Base-by-base conservation (phyloP, 2,113 vertebrate species). In the Chrysochloris asiatica region DNA sequence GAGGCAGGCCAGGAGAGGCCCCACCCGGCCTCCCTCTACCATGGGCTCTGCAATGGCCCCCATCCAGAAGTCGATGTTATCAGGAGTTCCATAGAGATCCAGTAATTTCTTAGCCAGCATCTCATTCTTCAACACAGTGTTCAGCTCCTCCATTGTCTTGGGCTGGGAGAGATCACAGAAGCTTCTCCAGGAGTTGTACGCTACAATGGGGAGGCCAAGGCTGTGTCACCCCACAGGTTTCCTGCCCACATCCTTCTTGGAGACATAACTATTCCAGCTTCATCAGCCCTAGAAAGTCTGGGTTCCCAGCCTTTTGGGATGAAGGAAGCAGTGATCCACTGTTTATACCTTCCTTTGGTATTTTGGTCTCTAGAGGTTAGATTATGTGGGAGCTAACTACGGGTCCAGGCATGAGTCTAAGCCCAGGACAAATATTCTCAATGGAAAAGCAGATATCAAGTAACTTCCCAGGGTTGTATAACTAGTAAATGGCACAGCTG, bases 1-100 rank as follows among this genome's bases (percentile, higher is more conserved):
- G 86, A 99, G 97, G 79, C 98, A 99, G 88, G 98, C 96, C 71
- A 99, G 95, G 28, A 99, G 98, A 94, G 98, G 96, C 0, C 99
- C 99, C 12, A 98, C 98, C 0, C 98, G 96, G 22, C 98, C 98
- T 3, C 97, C 97, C 0, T 95, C 95, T 14, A 98, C 89, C 33
- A 98, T 81, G 0, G 98, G 98, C 95, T 99, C 99, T 11, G 98
- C 98, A 41, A 98, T 96, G 80, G 96, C 98, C 38, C 98, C 98
- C 10, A 99, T 94, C 99, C 98, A 99, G 93, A 99, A 96, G 59
- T 99, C 98, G 0, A 99, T 98, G 96, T 99, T 99, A 90, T 97
- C 80, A 0, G 98, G 97, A 0, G 98, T 99, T 67, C 98, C 96
- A 0, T 99, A 99, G 43, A 99, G 97, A 38, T 82, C 69, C 71